phyloP scores from a whole-genome alignment of 2,888 invertebrate species.

The Synanthedon formicaeformis region DNA sequence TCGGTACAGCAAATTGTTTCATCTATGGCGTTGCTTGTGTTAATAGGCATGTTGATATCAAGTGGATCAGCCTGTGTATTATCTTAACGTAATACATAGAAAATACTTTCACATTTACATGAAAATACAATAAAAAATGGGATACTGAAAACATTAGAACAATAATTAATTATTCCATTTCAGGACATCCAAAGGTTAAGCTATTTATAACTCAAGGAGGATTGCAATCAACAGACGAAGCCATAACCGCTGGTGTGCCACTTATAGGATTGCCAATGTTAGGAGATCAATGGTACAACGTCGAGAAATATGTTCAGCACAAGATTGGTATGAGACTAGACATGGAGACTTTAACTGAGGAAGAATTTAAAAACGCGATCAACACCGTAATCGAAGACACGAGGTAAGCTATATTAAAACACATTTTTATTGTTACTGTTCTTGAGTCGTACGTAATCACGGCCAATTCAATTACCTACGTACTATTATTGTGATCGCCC shows the following conservation, averaged over 20 bases:
- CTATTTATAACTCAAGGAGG: constrained; percentile 55
- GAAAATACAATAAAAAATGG: too few species aligned
- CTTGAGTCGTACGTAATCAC: too few species aligned
- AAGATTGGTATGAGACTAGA: constrained; percentile 30
- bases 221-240: constrained; percentile 48
- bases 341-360: constrained; percentile 20
- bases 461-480: too few species aligned
- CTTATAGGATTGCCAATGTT: constrained; percentile 41
- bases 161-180: neutral
- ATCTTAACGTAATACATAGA: too few species aligned
- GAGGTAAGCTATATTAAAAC: constrained; percentile 9
- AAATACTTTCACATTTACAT: too few species aligned
- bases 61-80: too few species aligned
- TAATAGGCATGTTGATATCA: too few species aligned
- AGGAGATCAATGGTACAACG: constrained; percentile 45
- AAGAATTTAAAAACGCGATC: constrained; percentile 16
- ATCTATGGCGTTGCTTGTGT: too few species aligned
- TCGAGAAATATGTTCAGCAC: constrained; percentile 18
- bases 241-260: constrained; percentile 39
- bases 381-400: constrained; percentile 12
- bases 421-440: too few species aligned
- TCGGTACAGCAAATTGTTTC: too few species aligned
- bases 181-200: constrained; percentile 47
- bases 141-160: too few species aligned
- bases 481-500: too few species aligned